Base-by-base conservation (phyloP, 2,113 vertebrate genomes). In the Heliornis fulica region DNA sequence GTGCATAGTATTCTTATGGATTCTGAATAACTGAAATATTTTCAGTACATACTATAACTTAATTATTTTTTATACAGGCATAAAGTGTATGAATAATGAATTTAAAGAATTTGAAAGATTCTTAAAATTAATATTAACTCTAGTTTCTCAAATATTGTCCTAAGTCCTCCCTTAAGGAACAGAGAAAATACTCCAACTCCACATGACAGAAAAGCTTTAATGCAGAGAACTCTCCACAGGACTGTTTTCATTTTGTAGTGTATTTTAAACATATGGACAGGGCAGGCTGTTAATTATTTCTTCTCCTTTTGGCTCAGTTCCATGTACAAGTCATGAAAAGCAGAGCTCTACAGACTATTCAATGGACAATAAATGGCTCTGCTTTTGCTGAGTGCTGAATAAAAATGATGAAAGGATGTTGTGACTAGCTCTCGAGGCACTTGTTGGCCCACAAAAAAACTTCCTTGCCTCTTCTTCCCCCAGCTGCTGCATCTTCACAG, bases 261-360 rank as follows among this genome's bases (percentile, higher is more conserved):
- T 78, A 71, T 96, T 96, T 96, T 95, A 93, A 96, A 83, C 94
- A 90, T 92, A 96, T 88, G 94, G 92, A 90, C 86, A 92, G 76
- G 80, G 72, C 83, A 87, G 80, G 75, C 85, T 95, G 93, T 96
- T 96, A 95, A 96, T 97, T 96, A 95, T 96, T 94, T 93, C 72
- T 94, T 95, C 88, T 96, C 76, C 69, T 92, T 94, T 94, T 97
- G 96, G 96, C 93, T 93, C 83, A 38, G 60, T 86, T 95, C 92
- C 93, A 94, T 0, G 0, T 61, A 82, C 80, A 92, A 65, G 92
- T 95, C 96, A 96, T 92, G 90, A 93, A 93, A 94, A 79, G 57
- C 79, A 71, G 86, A 90, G 80, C 92, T 82, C 50, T 78, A n/a
- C 64, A 92, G 86, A 68, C 90, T 89, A 64, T 81, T 96, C 85